Conservation (phyloP, 2,113 vertebrate species). For the Daubentonia madagascariensis region DNA sequence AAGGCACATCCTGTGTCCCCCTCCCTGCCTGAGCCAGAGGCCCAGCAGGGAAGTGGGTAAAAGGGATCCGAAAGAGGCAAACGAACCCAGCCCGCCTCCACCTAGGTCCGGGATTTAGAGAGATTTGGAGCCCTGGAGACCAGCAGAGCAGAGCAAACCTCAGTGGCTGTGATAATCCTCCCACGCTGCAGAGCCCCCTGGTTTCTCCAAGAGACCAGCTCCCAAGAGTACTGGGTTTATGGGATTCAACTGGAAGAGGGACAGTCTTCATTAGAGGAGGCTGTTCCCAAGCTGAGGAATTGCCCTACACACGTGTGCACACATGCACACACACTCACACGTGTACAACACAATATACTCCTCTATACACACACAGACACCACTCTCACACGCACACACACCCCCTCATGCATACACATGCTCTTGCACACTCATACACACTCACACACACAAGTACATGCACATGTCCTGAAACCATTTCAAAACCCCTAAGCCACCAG, state of each 20-base stretch:
- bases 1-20: not conserved
- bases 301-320: not conserved
- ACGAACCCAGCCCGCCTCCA: no score
- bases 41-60: not conserved
- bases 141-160: not conserved
- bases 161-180: rapidly evolving
- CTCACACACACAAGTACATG: rapidly evolving
- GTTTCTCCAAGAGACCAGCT: not conserved
- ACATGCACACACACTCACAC: not conserved
- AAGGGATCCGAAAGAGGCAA: not conserved
- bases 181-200: not conserved
- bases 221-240: not conserved
- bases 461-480: not conserved
- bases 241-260: not conserved
- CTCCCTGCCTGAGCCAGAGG: not conserved
- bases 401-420: rapidly evolving
- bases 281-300: not conserved
- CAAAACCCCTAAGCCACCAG: rapidly evolving
- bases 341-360: no score
- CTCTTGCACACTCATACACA: no score
- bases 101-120: not conserved
- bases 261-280: not conserved
- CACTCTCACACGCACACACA: rapidly evolving
- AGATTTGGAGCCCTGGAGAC: not conserved
- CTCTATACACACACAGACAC: not conserved